A percentile compares a stretch with the other conserved stretches of the same genome.
Evolutionary conservation across 2,888 invertebrate genomes (phyloP).

Genomic region (Chesias legatella): DNA sequence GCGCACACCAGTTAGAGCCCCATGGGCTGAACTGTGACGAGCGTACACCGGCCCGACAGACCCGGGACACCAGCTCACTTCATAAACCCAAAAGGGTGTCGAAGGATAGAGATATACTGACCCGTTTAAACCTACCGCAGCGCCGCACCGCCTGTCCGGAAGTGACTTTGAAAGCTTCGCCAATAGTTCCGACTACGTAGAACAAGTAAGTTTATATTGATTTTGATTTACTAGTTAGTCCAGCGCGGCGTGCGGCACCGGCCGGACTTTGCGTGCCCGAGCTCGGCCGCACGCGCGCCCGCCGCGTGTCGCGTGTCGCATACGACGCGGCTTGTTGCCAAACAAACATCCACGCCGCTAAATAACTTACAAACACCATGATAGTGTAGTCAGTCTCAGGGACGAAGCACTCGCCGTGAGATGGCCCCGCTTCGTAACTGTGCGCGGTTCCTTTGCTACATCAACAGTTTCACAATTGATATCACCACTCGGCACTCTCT

Average conservation of each 20-base stretch:
- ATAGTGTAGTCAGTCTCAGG: no score
- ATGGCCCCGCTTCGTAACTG: no score
- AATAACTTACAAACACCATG: neutral
- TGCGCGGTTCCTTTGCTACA: no score
- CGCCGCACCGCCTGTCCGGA: slow-evolving; percentile 1
- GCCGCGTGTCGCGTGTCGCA: no score
- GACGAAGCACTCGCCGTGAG: no score
- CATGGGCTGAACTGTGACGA: slow-evolving; percentile 22
- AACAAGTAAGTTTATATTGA: slow-evolving; percentile 13
- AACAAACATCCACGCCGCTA: no score
- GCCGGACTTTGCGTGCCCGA: no score
- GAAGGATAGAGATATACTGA: slow-evolving; percentile 8
- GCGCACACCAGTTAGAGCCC: slow-evolving; percentile 22
- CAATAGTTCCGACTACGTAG: slow-evolving; percentile 1
- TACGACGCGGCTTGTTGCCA: no score
- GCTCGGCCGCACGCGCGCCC: no score
- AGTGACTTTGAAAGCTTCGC: slow-evolving; percentile 13
- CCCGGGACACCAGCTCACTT: slow-evolving; percentile 14
- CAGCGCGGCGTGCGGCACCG: no score
- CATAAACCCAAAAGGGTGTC: slow-evolving; percentile 26
- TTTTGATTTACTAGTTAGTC: slow-evolving; percentile 1
- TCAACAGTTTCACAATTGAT: no score
- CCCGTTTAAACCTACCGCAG: neutral
- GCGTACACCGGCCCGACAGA: slow-evolving; percentile 5
- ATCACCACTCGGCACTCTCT: no score